Evolutionary conservation across 2,888 invertebrate species (phyloP).

Genomic region (Drosophila emarginata): DNA sequence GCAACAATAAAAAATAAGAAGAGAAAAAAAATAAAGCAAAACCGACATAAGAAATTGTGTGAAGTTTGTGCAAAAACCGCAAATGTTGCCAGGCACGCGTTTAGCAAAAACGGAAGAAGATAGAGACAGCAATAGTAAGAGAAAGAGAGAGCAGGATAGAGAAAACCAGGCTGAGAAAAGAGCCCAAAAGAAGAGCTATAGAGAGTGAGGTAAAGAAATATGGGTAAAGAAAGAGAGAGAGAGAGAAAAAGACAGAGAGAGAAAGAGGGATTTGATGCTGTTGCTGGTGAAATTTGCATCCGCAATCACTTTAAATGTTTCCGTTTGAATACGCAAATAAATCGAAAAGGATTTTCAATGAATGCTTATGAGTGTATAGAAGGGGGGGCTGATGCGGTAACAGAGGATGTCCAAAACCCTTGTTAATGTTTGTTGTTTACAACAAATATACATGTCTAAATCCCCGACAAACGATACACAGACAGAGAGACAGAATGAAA

Average conservation of each 20-base stretch:
- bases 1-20: constrained; percentile 48
- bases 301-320: constrained; percentile 79
- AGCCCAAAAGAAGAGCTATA: constrained; percentile 19
- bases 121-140: not conserved
- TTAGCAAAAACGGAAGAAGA: constrained; percentile 30
- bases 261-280: constrained; percentile 10
- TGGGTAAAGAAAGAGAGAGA: not conserved
- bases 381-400: not conserved
- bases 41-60: constrained; percentile 70
- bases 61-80: constrained; percentile 74
- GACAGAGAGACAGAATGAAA: constrained; percentile 11
- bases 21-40: constrained; percentile 21
- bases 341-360: constrained; percentile 77
- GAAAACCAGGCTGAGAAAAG: not conserved
- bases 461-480: constrained; percentile 42
- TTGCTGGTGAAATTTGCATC: constrained; percentile 61
- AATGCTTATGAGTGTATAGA: constrained; percentile 69
- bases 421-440: constrained; percentile 76
- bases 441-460: constrained; percentile 73
- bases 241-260: constrained; percentile 35
- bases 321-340: constrained; percentile 79
- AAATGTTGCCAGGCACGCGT: constrained; percentile 75
- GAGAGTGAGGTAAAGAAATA: not conserved
- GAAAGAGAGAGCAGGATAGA: constrained; percentile 13
- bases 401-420: constrained; percentile 50